phyloP scores from a whole-genome alignment of 2,888 invertebrate species.

The Dendrolimus pini region DNA sequence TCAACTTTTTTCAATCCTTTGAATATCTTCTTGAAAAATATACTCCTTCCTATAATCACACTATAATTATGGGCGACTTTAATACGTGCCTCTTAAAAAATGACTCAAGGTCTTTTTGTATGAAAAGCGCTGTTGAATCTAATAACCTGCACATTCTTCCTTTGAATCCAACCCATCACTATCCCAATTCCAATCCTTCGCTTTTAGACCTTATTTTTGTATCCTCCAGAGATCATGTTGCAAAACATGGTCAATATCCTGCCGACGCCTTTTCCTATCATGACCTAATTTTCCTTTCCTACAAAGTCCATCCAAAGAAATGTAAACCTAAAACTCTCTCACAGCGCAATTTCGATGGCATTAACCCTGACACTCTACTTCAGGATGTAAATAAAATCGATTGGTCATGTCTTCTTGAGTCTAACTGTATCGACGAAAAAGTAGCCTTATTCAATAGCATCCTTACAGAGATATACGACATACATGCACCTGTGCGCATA shows the following conservation, averaged over 20 bases:
- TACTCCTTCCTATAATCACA: slow-evolving; percentile 3
- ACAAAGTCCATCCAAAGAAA: neutral
- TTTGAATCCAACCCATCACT: slow-evolving; percentile 5
- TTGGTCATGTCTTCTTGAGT: too few relatives aligned
- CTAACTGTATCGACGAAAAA: too few relatives aligned
- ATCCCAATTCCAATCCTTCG: slow-evolving; percentile 2
- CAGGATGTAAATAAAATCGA: too few relatives aligned
- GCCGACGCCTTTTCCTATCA: slow-evolving; percentile 1
- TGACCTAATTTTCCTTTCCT: neutral
- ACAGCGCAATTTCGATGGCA: too few relatives aligned
- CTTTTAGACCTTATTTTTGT: slow-evolving; percentile 5
- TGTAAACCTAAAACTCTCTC: too few relatives aligned
- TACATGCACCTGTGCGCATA: neutral
- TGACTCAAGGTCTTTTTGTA: neutral
- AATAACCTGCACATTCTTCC: slow-evolving; percentile 4
- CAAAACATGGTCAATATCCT: slow-evolving; percentile 6
- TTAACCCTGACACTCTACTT: too few relatives aligned
- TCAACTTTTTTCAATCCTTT: slow-evolving; percentile 4
- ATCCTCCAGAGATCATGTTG: slow-evolving; percentile 3
- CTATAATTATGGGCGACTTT: slow-evolving; percentile 8
- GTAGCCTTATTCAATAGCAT: too few relatives aligned
- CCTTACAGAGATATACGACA: neutral
- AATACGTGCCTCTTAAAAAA: slow-evolving; percentile 7
- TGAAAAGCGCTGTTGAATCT: neutral
- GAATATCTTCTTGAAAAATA: slow-evolving; percentile 6